These are phyloP conservation scores for Thunnus thynnus DNA, from an alignment of 2,113 vertebrate genomes.

Conservation along the genomic window DNA sequence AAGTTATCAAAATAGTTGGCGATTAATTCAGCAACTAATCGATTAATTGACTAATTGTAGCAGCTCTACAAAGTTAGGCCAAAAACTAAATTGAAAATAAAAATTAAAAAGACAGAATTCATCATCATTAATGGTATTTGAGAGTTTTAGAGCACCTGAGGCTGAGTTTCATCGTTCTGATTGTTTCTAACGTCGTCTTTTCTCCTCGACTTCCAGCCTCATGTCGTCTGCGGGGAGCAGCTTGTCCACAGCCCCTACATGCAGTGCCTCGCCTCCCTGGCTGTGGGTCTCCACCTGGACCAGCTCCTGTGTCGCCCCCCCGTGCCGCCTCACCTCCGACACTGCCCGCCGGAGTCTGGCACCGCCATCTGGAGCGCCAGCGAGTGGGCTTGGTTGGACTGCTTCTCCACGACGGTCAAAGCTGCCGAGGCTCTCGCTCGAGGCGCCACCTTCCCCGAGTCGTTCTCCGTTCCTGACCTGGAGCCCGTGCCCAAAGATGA, in stretches of 20 bases:
- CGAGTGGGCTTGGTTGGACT: conserved; percentile 97
- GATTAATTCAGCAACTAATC: too few relatives aligned
- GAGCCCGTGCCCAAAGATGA: conserved; percentile 96
- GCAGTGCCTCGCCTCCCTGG: conserved; percentile 96
- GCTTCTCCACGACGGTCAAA: conserved; percentile 96
- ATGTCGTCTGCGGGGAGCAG: conserved; percentile 97
- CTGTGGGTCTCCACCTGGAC: conserved; percentile 95
- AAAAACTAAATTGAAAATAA: too few relatives aligned
- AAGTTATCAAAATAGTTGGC: too few relatives aligned
- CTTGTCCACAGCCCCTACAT: conserved; percentile 98
- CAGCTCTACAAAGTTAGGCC: too few relatives aligned
- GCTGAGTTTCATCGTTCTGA: too few relatives aligned
- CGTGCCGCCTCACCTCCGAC: conserved; percentile 88
- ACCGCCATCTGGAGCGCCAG: conserved; percentile 87
- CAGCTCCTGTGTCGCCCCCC: conserved; percentile 91
- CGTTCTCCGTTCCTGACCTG: conserved; percentile 94
- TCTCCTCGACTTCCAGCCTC: conserved; percentile 85
- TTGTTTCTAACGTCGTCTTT: too few relatives aligned
- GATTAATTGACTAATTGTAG: too few relatives aligned
- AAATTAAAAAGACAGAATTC: too few relatives aligned
- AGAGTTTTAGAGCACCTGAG: too few relatives aligned
- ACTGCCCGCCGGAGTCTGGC: conserved; percentile 86
- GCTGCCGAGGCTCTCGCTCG: conserved; percentile 95
- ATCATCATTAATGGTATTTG: too few relatives aligned
- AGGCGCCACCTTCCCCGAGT: conserved; percentile 92